Conservation (phyloP, 2,113 vertebrate species). For the Macrotis lagotis region DNA sequence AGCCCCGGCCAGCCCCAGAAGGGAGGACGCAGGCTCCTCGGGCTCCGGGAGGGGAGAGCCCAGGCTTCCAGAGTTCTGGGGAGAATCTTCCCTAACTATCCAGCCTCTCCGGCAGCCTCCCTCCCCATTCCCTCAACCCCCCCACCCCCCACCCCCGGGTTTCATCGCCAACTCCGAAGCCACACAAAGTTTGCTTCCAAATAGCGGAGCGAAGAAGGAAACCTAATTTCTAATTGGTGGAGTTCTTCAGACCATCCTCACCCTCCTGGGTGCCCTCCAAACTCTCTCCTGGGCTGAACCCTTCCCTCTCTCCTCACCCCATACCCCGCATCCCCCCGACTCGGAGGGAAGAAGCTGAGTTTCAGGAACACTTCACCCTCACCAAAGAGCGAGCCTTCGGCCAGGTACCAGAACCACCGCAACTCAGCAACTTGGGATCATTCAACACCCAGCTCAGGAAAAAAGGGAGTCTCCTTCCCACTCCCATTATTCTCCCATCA, state of each 20-base stretch:
- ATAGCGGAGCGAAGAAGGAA: not conserved
- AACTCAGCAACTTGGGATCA: not conserved
- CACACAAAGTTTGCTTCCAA: constrained; percentile 68
- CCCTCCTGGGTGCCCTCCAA: not conserved
- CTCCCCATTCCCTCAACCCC: not conserved
- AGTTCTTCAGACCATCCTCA: not conserved
- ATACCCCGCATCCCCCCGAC: not conserved
- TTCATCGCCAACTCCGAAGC: constrained; percentile 34
- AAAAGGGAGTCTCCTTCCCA: constrained; percentile 62
- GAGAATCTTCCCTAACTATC: not conserved
- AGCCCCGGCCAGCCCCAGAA: not conserved
- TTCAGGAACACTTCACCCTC: not conserved
- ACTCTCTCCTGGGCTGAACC: not conserved
- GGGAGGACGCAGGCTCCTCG: not conserved
- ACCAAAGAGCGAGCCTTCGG: not conserved
- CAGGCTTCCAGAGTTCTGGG: not conserved
- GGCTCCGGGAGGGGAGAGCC: not conserved
- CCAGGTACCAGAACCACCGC: constrained; percentile 1
- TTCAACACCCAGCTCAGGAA: constrained; percentile 45
- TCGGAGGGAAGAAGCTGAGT: not conserved
- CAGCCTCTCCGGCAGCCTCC: not conserved
- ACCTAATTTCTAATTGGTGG: not conserved
- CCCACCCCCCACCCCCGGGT: not conserved
- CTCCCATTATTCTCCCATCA: constrained; percentile 10
- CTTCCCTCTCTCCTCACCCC: not conserved